Conservation (phyloP, 1,140 invertebrate genomes). For the Doryteuthis pealeii region DNA sequence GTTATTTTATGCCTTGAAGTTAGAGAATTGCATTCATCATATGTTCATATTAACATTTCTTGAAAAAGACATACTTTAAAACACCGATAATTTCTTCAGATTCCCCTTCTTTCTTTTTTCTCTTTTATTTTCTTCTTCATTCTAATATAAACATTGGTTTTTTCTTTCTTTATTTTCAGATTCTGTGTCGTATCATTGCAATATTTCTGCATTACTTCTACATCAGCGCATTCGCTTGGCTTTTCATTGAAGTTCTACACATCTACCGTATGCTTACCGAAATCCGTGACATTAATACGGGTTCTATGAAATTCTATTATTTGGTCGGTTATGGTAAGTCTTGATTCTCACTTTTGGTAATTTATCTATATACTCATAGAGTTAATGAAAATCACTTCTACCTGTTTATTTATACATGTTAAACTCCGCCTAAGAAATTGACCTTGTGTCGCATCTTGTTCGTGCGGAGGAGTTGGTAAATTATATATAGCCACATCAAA, state of each 20-base stretch:
- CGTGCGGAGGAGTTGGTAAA: no score
- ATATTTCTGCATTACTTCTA: conserved; percentile 92
- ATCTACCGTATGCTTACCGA: conserved; percentile 93
- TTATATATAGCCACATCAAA: no score
- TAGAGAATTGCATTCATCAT: no score
- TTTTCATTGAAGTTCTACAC: conserved; percentile 87
- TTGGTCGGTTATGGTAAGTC: conserved; percentile 82
- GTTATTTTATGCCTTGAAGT: no score
- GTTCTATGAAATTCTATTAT: conserved; percentile 91
- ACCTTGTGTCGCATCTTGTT: no score
- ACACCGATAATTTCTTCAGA: no score
- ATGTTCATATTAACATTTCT: no score
- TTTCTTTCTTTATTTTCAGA: conserved; percentile 36
- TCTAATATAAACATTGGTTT: no score
- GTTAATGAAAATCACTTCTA: no score
- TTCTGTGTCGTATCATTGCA: conserved; percentile 80
- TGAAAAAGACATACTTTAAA: no score
- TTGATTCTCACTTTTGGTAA: neutral
- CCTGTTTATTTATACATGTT: no score
- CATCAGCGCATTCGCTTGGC: conserved; percentile 86
- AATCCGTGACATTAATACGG: conserved; percentile 94
- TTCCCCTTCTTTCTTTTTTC: neutral
- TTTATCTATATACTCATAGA: conserved; percentile 1
- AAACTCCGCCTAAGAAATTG: no score
- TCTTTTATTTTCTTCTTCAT: neutral